Evolutionary conservation across 2,888 invertebrate species (phyloP), one percentile per base, ranked within the genome.

Genomic region (Stenodema calcarata): DNA sequence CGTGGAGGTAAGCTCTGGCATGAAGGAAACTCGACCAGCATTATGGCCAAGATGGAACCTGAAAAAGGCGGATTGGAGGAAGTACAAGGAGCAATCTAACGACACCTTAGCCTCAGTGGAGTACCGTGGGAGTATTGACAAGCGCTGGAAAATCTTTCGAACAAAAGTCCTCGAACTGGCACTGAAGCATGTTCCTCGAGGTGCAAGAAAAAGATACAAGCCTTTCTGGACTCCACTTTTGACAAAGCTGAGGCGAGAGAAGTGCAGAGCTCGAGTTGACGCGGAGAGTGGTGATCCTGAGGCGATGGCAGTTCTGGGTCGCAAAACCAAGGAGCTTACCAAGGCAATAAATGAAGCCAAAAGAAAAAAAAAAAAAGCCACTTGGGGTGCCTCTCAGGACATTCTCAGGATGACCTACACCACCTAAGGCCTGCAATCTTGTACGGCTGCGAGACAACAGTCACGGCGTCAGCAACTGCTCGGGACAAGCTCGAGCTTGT

Each of bases 201-300:
- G 73, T 1, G 73, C 73, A 3, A 11, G 0, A 27, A 73, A 28
- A 28, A 73, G 27, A 27, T 73, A 73, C 28, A 73, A 73, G 54
- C 54, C 54, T 54, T 54, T 54, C 54, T 54, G 18, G 9, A n/a
- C 54, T 7, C 54, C 54, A 3, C 54, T 16, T 1, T 18, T 54
- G 54, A 6, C 1, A 18, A 16, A 54, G 18, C 18, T 54, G 54
- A 54, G 18, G 54, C 0, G 18, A 3, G 78, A 78, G 78, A 78
- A 78, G 18, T 3, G 78, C 0, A 78, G 12, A n/a, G 78, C 78
- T 78, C 41, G 78, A 12, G 78, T 18, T 0, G 78, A 78, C 0
- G 78, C 78, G 6, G 78, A 78, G 16, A 23, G 42, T 78, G 78
- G 78, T 18, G 42, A 14, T 42, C 78, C 78, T 78, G 78, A 78